Conservation (phyloP, 1,140 invertebrate species). For the Drosophila arizonae region DNA sequence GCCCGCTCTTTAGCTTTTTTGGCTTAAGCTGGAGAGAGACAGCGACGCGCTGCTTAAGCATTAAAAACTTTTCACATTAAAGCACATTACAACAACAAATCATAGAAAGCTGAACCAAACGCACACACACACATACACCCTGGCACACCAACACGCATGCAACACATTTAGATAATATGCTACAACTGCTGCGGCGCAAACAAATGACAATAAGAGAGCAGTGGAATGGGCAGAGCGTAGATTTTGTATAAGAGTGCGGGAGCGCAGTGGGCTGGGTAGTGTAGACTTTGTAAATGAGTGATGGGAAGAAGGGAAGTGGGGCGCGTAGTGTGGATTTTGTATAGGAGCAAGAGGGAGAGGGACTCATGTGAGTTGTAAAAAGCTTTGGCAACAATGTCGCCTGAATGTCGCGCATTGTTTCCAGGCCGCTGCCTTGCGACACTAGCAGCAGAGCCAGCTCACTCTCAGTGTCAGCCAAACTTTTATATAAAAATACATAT, state of each 20-base stretch:
- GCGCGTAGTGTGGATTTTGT: background rate
- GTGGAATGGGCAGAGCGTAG: background rate
- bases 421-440: constrained; percentile 74
- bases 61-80: constrained; percentile 81
- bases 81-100: constrained; percentile 81
- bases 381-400: constrained; percentile 81
- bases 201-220: constrained; percentile 62
- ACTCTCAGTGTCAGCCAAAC: constrained; percentile 46
- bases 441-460: constrained; percentile 43
- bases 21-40: constrained; percentile 20
- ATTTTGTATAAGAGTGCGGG: background rate
- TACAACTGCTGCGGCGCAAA: constrained; percentile 77
- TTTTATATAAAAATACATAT: constrained; percentile 26
- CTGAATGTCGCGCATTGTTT: constrained; percentile 79
- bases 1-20: constrained; percentile 21
- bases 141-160: constrained; percentile 64
- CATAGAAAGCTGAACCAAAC: constrained; percentile 57
- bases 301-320: background rate
- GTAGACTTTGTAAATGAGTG: background rate
- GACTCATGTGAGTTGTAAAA: constrained; percentile 76
- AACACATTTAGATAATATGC: constrained; percentile 81
- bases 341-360: constrained; percentile 7
- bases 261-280: background rate
- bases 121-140: constrained; percentile 35
- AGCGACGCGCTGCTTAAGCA: constrained; percentile 70